Percentiles rank a stretch among this genome's conserved stretches.
phyloP scores from a whole-genome alignment of 1,140 invertebrate species.

The Contarinia nasturtii region DNA sequence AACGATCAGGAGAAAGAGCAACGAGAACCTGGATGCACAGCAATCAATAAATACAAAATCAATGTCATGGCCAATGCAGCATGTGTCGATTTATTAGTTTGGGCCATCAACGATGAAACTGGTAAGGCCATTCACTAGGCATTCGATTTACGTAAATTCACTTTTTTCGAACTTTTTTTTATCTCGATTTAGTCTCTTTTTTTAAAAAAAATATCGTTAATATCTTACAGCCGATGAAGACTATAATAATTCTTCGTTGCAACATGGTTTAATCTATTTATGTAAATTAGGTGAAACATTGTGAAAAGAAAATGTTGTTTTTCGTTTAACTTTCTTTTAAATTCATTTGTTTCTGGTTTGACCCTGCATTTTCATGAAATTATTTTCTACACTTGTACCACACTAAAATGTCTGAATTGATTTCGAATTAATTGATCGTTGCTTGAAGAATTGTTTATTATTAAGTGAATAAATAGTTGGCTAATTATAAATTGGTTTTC shows the following conservation, averaged over 20 bases:
- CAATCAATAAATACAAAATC: slow-evolving; percentile 81
- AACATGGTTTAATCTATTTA: slow-evolving; percentile 43
- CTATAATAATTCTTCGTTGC: slow-evolving; percentile 52
- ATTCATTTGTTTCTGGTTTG: not conserved
- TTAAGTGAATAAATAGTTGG: no score
- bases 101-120: slow-evolving; percentile 92
- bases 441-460: no score
- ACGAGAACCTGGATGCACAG: slow-evolving; percentile 52
- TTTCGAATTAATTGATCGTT: no score
- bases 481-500: slow-evolving; percentile 11
- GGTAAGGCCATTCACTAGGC: slow-evolving; percentile 43
- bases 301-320: not conserved
- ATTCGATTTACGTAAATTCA: no score
- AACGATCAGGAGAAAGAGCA: slow-evolving; percentile 69
- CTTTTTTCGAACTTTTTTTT: no score
- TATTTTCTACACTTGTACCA: not conserved
- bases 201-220: not conserved
- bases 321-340: not conserved
- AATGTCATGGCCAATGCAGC: slow-evolving; percentile 94
- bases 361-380: not conserved
- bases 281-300: slow-evolving; percentile 45
- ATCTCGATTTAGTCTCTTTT: no score
- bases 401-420: not conserved
- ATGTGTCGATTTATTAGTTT: slow-evolving; percentile 91
- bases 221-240: slow-evolving; percentile 49